A percentile compares a stretch with the other conserved stretches of the same genome.
Evolutionary conservation across 2,797 vertebrate species (phyloP).

Genomic region (Todus mexicanus): DNA sequence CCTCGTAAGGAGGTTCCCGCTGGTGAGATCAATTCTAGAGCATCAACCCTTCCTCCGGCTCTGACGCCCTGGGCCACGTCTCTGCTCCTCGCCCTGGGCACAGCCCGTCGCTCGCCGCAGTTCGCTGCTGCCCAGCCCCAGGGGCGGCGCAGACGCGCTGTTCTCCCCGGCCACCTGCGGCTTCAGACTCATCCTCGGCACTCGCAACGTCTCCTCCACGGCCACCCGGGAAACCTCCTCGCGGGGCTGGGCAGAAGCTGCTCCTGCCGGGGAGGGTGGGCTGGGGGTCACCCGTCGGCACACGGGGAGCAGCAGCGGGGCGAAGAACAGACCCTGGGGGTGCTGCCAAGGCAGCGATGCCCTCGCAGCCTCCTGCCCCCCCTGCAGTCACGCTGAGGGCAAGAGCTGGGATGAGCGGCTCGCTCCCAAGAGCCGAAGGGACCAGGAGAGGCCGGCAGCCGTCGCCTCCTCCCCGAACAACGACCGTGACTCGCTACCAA

Average conservation of each 20-base stretch:
- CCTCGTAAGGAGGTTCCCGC: background rate
- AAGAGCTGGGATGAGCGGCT: background rate
- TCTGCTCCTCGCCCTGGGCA: background rate
- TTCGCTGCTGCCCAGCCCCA: background rate
- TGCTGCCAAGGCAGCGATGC: background rate
- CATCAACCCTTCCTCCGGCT: background rate
- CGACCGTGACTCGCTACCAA: background rate
- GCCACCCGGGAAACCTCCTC: background rate
- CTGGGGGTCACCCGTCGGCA: background rate
- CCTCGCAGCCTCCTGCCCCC: background rate
- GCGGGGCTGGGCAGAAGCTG: background rate
- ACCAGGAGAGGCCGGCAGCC: too few relatives aligned
- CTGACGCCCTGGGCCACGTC: background rate
- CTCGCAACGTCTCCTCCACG: background rate
- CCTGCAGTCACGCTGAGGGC: background rate
- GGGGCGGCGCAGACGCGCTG: background rate
- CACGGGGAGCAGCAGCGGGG: background rate
- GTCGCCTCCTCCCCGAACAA: background rate
- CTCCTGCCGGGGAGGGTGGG: background rate
- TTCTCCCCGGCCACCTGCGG: too few relatives aligned
- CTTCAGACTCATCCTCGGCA: background rate
- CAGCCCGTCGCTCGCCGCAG: background rate
- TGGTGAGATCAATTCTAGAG: background rate
- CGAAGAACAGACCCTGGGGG: background rate
- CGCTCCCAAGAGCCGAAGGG: background rate